phyloP scores from a whole-genome alignment of 2,113 vertebrate species.

The Carassius auratus region DNA sequence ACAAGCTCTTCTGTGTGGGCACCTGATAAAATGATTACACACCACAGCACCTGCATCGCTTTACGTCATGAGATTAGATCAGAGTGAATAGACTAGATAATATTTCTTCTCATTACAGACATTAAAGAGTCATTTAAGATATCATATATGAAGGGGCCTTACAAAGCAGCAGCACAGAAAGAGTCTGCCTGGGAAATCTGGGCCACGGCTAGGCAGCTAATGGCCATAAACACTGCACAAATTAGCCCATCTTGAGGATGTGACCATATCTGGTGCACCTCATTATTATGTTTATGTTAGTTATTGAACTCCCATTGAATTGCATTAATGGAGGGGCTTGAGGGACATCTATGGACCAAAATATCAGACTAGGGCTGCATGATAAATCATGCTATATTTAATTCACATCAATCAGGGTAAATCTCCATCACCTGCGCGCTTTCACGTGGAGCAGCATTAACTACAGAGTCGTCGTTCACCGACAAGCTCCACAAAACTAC shows the following conservation, averaged over 20 bases:
- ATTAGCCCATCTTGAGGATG: not conserved
- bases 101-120: slow-evolving; percentile 15
- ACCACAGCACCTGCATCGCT: no score
- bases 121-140: slow-evolving; percentile 20
- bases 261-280: not conserved
- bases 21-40: no score
- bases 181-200: not conserved
- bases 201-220: slow-evolving; percentile 1
- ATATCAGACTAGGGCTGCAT: not conserved
- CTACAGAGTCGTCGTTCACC: no score
- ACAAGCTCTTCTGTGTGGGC: no score
- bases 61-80: no score
- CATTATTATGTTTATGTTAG: slow-evolving; percentile 8
- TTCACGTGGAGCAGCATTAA: no score
- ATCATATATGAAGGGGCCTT: slow-evolving; percentile 12
- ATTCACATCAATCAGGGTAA: no score
- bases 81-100: slow-evolving; percentile 1
- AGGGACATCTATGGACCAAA: not conserved
- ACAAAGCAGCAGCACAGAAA: not conserved
- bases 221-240: not conserved
- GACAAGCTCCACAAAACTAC: no score
- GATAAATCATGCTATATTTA: no score
- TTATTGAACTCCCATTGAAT: not conserved
- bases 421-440: no score
- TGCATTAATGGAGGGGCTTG: not conserved